phyloP scores from a whole-genome alignment of 2,888 invertebrate genomes.

The Synanthedon formicaeformis region DNA sequence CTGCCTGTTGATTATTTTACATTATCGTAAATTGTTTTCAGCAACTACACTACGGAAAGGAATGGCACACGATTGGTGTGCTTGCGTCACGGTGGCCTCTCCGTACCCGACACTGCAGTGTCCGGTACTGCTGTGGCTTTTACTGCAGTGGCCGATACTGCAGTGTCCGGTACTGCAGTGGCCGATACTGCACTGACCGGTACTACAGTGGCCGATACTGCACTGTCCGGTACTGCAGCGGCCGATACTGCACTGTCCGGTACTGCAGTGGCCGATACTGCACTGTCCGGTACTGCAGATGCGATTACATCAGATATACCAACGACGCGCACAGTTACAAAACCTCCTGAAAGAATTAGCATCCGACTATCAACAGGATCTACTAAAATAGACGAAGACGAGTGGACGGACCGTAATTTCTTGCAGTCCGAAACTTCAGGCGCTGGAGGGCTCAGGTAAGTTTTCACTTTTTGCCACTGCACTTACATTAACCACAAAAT shows the following conservation, averaged over 20 bases:
- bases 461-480: background rate
- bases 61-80: conserved; percentile 50
- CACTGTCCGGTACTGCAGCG: no score
- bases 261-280: no score
- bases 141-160: no score
- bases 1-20: no score
- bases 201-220: no score
- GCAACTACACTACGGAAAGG: conserved; percentile 53
- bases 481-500: no score
- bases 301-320: conserved; percentile 16
- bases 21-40: conserved; percentile 9
- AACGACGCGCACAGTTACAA: conserved; percentile 8
- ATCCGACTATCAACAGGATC: conserved; percentile 37
- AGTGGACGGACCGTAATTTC: conserved; percentile 95
- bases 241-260: no score
- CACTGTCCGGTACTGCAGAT: no score
- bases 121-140: conserved; percentile 9
- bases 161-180: no score
- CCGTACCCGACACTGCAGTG: conserved; percentile 3
- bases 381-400: conserved; percentile 90
- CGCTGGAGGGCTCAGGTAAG: conserved; percentile 48
- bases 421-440: conserved; percentile 78
- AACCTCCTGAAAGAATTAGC: conserved; percentile 52
- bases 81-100: conserved; percentile 44
- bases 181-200: no score